Evolutionary conservation across 2,113 vertebrate species (phyloP), one percentile per base, ranked within the genome.

Genomic region (Vidua macroura): DNA sequence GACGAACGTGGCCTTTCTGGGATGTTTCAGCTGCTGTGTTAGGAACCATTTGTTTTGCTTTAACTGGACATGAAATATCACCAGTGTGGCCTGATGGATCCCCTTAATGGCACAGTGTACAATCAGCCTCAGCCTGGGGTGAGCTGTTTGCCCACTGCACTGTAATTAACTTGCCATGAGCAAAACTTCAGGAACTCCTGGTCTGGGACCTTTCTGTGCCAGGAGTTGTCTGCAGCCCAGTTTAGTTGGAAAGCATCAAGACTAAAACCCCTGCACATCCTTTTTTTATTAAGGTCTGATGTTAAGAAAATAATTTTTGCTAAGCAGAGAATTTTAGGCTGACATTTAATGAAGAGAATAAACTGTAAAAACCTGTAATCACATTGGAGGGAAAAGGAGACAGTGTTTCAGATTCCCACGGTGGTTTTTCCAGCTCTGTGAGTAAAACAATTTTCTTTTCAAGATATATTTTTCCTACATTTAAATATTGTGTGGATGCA

Each of bases 21-120:
- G 53, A 27, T 80, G 19, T 72, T 90, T 39, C 49, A 28, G 68
- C 77, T 88, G 75, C 75, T 88, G 48, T 41, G 12, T 51, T 90
- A 70, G 85, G 62, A 93, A 20, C 33, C 21, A 22, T 93, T 92
- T 84, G 62, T 79, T 76, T 83, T 68, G 49, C 22, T 80, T 79
- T 70, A 90, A 25, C 16, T 48, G 63, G 49, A 68, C 53, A 59
- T 87, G 79, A 76, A 88, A 30, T 85, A 76, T 52, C 69, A 82
- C 35, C 21, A 17, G 33, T 41, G 75, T 41, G 82, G 44, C 39
- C 62, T 52, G 56, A 25, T 33, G 43, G 52, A 51, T 78, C 58
- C 70, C 27, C 35, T 72, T 72, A 75, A 55, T 73, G 70, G 56
- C 46, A 33, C 43, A 25, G 27, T 48, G 37, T 66, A 7, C 13